Base-by-base conservation (phyloP, 2,113 vertebrate genomes). In the Acrocephalus kingi region DNA sequence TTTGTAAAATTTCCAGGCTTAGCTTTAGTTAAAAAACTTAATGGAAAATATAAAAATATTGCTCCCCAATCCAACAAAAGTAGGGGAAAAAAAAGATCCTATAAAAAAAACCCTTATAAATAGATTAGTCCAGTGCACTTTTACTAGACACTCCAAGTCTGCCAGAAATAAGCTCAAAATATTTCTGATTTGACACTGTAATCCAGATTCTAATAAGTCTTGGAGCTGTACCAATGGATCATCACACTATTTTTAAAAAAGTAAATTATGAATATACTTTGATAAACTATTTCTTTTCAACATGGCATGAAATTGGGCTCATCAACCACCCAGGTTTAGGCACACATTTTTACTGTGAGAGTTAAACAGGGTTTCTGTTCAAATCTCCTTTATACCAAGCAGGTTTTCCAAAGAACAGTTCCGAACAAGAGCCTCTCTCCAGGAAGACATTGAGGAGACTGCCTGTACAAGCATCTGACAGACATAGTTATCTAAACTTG, bases 1-100 rank as follows among this genome's bases (percentile, higher is more conserved):
- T 74, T 97, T 96, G 96, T 95, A 96, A 96, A 66, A 90, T 88
- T 97, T 98, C 97, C 97, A 98, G 85, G 51, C 33, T 77, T 82
- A 87, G 15, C 72, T 97, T 96, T 94, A 93, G 85, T 85, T 94
- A 85, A 84, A 97, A 88, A 45, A 9, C 22, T 95, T 93, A 94
- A 94, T 88, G 54, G 59, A 97, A 97, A 97, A 95, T 93, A 95
- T 64, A 96, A 96, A 93, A 96, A 94, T 86, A 95, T 94, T 93
- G 64, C 30, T 95, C 82, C 39, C 82, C 96, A 96, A 94, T 92
- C 74, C 68, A 96, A 67, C 15, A 90, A 94, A 97, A 96, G 71
- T 85, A 94, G 35, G 30, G 37, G 46, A 15, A 82, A 66, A 66
- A 73, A 84, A 74, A 63, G 63, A 87, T 89, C 84, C 52, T 74